Conservation (phyloP, 2,113 vertebrate genomes). For the Lethenteron reissneri region DNA sequence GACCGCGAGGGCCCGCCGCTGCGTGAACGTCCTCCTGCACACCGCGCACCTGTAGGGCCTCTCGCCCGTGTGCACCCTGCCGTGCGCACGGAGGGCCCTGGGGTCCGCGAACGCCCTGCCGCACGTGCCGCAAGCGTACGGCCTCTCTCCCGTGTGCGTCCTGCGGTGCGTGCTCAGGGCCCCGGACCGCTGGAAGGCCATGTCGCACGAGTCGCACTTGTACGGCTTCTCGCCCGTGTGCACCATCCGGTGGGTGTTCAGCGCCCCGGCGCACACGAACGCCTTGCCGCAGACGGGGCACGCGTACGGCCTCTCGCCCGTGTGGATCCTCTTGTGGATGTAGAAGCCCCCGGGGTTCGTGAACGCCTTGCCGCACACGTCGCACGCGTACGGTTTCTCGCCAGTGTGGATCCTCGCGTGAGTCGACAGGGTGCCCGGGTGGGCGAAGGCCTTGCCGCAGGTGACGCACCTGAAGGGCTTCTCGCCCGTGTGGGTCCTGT, state of each 20-base stretch:
- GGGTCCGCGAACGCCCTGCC: background rate
- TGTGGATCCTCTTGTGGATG: background rate
- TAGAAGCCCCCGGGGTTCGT: background rate
- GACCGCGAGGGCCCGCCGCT: background rate
- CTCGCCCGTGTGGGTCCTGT: constrained; percentile 1
- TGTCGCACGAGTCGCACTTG: background rate
- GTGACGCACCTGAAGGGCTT: background rate
- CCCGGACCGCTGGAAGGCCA: background rate
- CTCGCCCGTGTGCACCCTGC: constrained; percentile 1
- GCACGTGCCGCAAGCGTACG: background rate
- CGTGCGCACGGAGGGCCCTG: background rate
- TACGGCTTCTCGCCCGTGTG: constrained; percentile 2
- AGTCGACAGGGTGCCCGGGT: background rate
- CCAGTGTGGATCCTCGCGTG: background rate
- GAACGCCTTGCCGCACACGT: constrained; percentile 3
- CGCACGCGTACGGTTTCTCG: background rate
- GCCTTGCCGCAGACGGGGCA: background rate
- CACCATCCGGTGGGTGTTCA: constrained; percentile 1
- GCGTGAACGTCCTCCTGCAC: background rate
- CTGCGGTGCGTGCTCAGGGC: constrained; percentile 17
- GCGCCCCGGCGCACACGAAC: background rate
- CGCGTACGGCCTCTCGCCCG: background rate
- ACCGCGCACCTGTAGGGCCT: background rate
- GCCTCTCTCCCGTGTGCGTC: constrained; percentile 19
- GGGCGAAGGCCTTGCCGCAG: background rate